Conservation (phyloP, 2,113 vertebrate genomes). For the Neodon shergylaensis region DNA sequence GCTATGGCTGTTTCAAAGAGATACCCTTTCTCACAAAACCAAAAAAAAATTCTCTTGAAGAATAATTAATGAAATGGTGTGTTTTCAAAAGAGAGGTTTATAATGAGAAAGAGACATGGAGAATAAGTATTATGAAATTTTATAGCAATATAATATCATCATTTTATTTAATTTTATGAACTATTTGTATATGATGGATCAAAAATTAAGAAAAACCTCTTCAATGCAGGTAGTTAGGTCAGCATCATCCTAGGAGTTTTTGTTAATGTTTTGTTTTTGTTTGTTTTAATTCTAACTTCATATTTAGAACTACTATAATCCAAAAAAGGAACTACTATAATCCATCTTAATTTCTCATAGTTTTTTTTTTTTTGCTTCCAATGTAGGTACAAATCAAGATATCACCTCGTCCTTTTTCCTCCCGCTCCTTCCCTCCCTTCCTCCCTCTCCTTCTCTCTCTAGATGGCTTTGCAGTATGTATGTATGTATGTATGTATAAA, state of each 20-base stretch:
- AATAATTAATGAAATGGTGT: background rate
- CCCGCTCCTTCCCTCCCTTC: accelerated
- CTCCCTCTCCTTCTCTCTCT: background rate
- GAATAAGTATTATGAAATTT: background rate
- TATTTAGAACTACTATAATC: background rate
- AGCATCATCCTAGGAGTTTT: background rate
- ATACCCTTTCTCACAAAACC: no score
- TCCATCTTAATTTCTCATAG: background rate
- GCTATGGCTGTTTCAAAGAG: no score
- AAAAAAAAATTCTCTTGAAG: background rate
- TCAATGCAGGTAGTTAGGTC: background rate
- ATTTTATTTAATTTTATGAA: background rate
- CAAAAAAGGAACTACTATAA: background rate
- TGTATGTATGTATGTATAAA: no score
- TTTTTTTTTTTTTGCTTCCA: background rate
- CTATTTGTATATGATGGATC: background rate
- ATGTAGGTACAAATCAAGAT: background rate
- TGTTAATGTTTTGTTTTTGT: background rate
- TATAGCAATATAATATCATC: background rate
- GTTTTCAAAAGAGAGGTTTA: background rate
- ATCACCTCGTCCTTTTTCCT: no score
- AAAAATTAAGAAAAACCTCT: background rate
- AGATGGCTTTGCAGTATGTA: background rate
- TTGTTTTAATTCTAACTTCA: background rate
- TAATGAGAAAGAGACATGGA: background rate